phyloP scores from a whole-genome alignment of 2,797 vertebrate species.

The Diplodus puntazzo region DNA sequence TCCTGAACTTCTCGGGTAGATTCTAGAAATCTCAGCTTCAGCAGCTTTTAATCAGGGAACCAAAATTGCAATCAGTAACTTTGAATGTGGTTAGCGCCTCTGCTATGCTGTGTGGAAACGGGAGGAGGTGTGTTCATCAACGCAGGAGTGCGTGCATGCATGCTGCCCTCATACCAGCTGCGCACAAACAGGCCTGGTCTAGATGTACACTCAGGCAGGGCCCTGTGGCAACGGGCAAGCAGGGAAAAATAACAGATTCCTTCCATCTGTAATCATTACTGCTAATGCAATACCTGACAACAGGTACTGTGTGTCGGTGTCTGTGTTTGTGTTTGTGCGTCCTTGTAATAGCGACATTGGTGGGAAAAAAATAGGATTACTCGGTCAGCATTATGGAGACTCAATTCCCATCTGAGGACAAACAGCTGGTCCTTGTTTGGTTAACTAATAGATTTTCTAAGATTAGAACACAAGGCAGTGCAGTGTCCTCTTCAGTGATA shows the following conservation, averaged over 20 bases:
- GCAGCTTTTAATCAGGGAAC: neutral
- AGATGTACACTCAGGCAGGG: constrained; percentile 15
- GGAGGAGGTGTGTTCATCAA: constrained; percentile 22
- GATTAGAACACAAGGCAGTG: neutral
- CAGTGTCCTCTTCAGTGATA: neutral
- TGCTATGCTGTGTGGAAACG: neutral
- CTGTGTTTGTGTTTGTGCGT: neutral
- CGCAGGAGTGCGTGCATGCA: constrained; percentile 30
- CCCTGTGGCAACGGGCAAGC: neutral
- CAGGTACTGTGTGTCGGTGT: neutral
- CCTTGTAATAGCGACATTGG: neutral
- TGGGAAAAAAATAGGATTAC: neutral
- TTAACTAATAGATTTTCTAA: neutral
- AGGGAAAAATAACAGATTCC: constrained; percentile 46
- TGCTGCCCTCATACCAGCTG: constrained; percentile 21
- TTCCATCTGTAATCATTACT: constrained; percentile 55
- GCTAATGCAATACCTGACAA: constrained; percentile 5
- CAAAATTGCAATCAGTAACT: neutral
- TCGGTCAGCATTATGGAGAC: neutral
- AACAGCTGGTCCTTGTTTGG: neutral
- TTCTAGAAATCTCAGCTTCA: neutral
- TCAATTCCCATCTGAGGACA: neutral
- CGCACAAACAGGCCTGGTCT: constrained; percentile 42
- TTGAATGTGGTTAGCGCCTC: neutral
- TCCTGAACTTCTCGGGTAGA: neutral